Conservation (phyloP, 1,140 invertebrate species). For the Panagrolaimus sp. region DNA sequence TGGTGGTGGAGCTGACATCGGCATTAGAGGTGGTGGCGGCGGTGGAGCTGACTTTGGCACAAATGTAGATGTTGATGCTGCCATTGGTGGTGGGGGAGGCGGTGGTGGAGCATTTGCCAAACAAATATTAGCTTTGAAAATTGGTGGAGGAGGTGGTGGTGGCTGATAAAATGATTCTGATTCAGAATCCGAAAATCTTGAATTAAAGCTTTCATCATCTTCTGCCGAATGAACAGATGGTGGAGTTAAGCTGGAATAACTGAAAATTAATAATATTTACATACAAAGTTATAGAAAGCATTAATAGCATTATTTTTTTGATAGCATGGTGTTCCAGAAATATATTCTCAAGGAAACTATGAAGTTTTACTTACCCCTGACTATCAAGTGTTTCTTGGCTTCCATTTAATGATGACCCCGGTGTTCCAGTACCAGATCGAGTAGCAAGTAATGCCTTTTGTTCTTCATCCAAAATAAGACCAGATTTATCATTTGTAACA, state of each 20-base stretch:
- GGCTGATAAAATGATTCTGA: slow-evolving; percentile 3
- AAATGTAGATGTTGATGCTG: not conserved
- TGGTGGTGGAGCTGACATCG: not conserved
- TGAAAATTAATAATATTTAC: not conserved
- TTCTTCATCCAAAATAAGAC: slow-evolving; percentile 29
- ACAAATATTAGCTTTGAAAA: not conserved
- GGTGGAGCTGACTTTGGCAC: not conserved
- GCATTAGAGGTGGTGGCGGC: slow-evolving; percentile 18
- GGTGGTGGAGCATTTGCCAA: slow-evolving; percentile 12
- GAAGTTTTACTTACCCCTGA: slow-evolving; percentile 20
- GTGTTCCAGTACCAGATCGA: slow-evolving; percentile 10
- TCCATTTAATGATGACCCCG: not conserved
- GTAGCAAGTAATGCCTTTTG: slow-evolving; percentile 5
- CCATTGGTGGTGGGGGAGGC: slow-evolving; percentile 21
- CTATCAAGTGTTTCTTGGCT: slow-evolving; percentile 13
- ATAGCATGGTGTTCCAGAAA: too few relatives aligned
- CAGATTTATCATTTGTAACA: slow-evolving; percentile 14
- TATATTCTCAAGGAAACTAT: too few relatives aligned
- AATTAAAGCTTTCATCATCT: slow-evolving; percentile 1
- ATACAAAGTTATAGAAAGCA: too few relatives aligned
- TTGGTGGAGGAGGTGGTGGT: not conserved
- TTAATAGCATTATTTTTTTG: too few relatives aligned
- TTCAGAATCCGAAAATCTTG: slow-evolving; percentile 11
- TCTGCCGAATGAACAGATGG: slow-evolving; percentile 3
- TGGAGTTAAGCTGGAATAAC: not conserved